These are phyloP conservation scores for Cantharis lateralis DNA, from an alignment of 2,888 invertebrate species.

Conservation along the genomic window DNA sequence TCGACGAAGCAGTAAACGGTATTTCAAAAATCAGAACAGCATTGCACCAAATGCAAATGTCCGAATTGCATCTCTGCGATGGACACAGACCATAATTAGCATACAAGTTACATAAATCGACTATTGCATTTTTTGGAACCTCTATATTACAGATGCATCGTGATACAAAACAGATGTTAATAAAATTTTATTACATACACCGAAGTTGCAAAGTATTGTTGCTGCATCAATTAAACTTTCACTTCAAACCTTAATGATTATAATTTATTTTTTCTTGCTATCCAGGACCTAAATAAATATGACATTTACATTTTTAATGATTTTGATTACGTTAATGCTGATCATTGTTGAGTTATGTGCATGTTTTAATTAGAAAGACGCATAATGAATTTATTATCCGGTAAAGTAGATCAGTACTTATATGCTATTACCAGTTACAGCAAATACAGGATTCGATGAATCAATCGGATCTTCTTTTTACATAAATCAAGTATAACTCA, in stretches of 20 bases:
- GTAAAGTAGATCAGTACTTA: background rate
- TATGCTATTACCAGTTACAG: background rate
- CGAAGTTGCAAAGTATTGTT: background rate
- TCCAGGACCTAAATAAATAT: background rate
- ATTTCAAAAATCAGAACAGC: background rate
- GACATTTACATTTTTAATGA: conserved; percentile 1
- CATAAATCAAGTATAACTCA: background rate
- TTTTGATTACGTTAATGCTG: background rate
- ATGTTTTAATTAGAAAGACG: background rate
- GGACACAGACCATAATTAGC: too few species aligned
- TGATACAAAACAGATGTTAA: background rate
- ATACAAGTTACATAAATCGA: background rate
- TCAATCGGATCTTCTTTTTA: background rate
- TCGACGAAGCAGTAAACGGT: background rate
- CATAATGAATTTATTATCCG: background rate
- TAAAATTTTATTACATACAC: background rate
- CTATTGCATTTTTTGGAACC: background rate
- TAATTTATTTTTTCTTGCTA: background rate
- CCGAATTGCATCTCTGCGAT: too few species aligned
- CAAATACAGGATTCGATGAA: background rate
- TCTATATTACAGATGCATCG: background rate
- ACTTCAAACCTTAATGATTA: background rate
- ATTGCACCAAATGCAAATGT: too few species aligned
- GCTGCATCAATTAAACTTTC: background rate
- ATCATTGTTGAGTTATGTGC: background rate